Conservation (phyloP, 2,888 invertebrate genomes). For the Dorcus parallelipipedus region DNA sequence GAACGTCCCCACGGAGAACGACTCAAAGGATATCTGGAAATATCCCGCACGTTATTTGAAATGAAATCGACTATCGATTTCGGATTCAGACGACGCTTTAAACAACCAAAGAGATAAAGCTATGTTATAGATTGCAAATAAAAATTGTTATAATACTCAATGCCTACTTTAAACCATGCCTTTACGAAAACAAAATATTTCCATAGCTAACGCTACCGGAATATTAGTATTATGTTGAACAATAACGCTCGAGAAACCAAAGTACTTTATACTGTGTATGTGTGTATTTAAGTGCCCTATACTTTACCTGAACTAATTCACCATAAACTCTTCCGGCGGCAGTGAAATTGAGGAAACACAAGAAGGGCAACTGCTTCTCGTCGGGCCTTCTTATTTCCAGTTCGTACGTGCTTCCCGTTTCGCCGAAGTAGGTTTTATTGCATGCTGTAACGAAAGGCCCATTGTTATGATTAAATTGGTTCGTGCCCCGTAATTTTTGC, state of each 20-base stretch:
- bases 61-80: too few relatives aligned
- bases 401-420: conserved; percentile 76
- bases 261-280: background rate
- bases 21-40: conserved; percentile 77
- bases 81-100: too few relatives aligned
- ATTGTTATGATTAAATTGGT: too few relatives aligned
- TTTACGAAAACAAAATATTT: too few relatives aligned
- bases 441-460: conserved; percentile 60
- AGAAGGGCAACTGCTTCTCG: conserved; percentile 68
- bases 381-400: conserved; percentile 72
- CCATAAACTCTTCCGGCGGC: conserved; percentile 74
- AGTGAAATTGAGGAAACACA: conserved; percentile 80
- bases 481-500: too few relatives aligned
- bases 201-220: too few relatives aligned
- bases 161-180: background rate
- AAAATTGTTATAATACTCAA: background rate
- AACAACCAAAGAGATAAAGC: too few relatives aligned
- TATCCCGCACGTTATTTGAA: too few relatives aligned
- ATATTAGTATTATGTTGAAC: background rate
- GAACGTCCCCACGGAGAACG: conserved; percentile 78
- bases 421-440: conserved; percentile 79
- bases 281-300: background rate
- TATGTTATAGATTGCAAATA: too few relatives aligned
- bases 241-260: background rate
- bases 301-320: conserved; percentile 73